phyloP scores from a whole-genome alignment of 2,888 invertebrate genomes.

The Ceraclea dissimilis region DNA sequence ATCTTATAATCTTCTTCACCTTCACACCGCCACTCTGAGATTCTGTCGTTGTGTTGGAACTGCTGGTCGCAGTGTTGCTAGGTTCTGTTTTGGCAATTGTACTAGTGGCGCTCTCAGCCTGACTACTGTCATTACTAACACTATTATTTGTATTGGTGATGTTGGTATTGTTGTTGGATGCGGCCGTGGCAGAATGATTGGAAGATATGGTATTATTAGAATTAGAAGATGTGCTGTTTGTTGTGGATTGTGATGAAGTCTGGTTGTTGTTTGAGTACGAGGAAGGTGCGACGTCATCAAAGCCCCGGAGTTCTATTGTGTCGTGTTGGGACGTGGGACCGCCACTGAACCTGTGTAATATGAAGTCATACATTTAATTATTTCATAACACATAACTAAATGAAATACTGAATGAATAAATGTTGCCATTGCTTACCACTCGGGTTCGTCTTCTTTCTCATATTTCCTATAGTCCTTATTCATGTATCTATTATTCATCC shows the following conservation, averaged over 20 bases:
- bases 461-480: constrained; percentile 49
- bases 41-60: constrained; percentile 10
- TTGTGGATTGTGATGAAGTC: constrained; percentile 15
- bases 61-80: constrained; percentile 21
- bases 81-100: not conserved
- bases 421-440: constrained; percentile 58
- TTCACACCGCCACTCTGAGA: not conserved
- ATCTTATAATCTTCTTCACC: constrained; percentile 25
- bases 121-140: not conserved
- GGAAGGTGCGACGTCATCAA: constrained; percentile 59
- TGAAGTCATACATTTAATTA: not conserved
- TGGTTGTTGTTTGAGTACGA: constrained; percentile 26
- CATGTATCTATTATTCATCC: constrained; percentile 44
- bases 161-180: not conserved
- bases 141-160: not conserved
- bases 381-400: not conserved
- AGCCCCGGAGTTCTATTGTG: constrained; percentile 88
- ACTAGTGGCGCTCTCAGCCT: not conserved
- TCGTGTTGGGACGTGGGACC: constrained; percentile 88
- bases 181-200: not conserved
- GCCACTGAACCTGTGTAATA: constrained; percentile 59
- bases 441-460: constrained; percentile 72
- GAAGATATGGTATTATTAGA: not conserved
- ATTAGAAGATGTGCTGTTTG: constrained; percentile 4
- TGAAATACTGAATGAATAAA: no score